Evolutionary conservation across 2,797 vertebrate species (phyloP), one percentile per base, ranked within the genome.

Genomic region (Cheirogaleus major): DNA sequence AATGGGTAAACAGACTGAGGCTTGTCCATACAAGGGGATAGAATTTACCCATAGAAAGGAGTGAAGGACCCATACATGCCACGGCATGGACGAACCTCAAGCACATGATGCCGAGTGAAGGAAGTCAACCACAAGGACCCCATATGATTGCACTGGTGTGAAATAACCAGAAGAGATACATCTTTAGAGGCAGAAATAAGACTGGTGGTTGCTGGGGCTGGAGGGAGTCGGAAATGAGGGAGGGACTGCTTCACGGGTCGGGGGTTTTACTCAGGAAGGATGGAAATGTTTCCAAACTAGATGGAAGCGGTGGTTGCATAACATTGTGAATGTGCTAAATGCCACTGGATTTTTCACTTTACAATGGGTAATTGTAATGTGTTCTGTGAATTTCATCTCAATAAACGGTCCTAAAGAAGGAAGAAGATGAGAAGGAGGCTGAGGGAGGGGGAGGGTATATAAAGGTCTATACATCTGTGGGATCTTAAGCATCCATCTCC

Each of bases 51-150:
- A 43, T 22, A 10, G 2, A 35, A 35, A 2, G 27, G 22, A 18
- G 23, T 4, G 7, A 43, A 72, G 52, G 15, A 20, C 32, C 2
- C 1, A 11, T 4, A 2, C 0, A 0, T 27, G 9, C 30, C 18
- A 2, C 1, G 27, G 12, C 9, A 1, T 55, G 79, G 50, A 14
- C 30, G 18, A 10, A 15, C n/a, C 67, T 75, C 18, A 7, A 81
- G 67, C 57, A 45, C 41, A 25, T 11, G 13, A 35, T 41, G 48
- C 30, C 4, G 2, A 89, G 35, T 41, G 17, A 43, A 81, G 38
- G 72, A 52, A 65, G 4, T 14, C 8, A 32, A 35, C 65, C 61
- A 15, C 25, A 18, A 78, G 67, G 63, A 55, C 13, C 61, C 23
- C 7, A 13, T 20, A 7, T 10, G 55, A 69, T 23, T 8, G 8